Percentiles rank a stretch among this genome's conserved stretches.
These are phyloP conservation scores for Pseudomyrmex pallidus DNA, from an alignment of 1,140 invertebrate genomes.

Conservation along the genomic window DNA sequence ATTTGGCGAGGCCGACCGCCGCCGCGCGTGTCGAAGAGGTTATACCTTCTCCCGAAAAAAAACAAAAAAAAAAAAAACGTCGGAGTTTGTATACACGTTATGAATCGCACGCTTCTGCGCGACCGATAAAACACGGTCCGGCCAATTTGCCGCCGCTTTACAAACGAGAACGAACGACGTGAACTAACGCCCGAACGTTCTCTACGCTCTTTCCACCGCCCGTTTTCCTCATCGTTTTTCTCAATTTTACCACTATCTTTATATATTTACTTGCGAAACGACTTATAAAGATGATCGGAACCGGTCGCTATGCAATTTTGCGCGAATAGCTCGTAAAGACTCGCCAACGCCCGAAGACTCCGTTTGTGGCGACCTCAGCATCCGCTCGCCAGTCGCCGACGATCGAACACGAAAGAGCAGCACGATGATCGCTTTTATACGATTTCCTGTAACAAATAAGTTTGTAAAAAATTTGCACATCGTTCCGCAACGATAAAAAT, in stretches of 20 bases:
- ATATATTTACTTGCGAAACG: conserved; percentile 21
- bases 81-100: neutral
- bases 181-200: conserved; percentile 3
- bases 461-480: too few species aligned
- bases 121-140: conserved; percentile 13
- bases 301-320: neutral
- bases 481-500: too few species aligned
- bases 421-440: too few species aligned
- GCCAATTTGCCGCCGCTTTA: conserved; percentile 40
- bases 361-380: too few species aligned
- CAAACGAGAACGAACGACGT: neutral
- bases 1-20: conserved; percentile 24
- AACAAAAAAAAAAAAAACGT: too few species aligned
- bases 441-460: too few species aligned
- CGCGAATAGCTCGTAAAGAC: neutral
- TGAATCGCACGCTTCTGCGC: conserved; percentile 2
- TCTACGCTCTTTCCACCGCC: conserved; percentile 8
- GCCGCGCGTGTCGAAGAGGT: neutral
- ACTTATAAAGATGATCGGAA: conserved; percentile 1
- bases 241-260: conserved; percentile 1
- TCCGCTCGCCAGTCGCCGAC: too few species aligned
- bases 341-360: too few species aligned
- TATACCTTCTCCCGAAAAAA: neutral
- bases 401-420: neutral
- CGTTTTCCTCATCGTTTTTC: neutral